phyloP scores from a whole-genome alignment of 2,888 invertebrate genomes.

The Cryptophagus acutangulus region DNA sequence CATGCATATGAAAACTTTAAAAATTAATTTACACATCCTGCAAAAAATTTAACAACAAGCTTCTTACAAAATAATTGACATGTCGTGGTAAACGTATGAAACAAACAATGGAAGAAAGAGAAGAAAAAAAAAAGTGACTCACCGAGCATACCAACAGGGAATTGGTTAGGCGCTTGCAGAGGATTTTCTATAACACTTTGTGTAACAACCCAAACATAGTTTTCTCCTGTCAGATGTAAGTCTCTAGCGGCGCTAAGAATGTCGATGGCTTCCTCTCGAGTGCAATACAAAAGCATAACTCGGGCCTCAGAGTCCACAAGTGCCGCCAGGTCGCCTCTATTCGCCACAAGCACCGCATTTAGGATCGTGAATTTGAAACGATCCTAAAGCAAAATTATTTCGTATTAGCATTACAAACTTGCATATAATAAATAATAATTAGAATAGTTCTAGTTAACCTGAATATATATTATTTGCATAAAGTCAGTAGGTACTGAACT shows the following conservation, averaged over 20 bases:
- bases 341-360: conserved; percentile 78
- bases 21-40: too few species aligned
- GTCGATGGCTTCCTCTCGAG: conserved; percentile 78
- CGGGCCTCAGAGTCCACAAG: conserved; percentile 85
- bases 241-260: conserved; percentile 74
- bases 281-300: conserved; percentile 88
- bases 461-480: too few species aligned
- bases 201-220: conserved; percentile 95
- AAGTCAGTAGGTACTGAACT: too few species aligned
- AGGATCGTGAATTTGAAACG: conserved; percentile 77
- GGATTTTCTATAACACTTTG: conserved; percentile 87
- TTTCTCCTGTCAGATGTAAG: conserved; percentile 78
- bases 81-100: too few species aligned
- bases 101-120: too few species aligned
- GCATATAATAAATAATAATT: too few species aligned
- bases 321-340: conserved; percentile 71
- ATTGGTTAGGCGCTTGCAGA: conserved; percentile 68
- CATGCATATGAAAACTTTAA: too few species aligned
- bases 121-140: too few species aligned
- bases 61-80: too few species aligned
- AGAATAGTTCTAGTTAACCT: too few species aligned
- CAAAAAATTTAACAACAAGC: too few species aligned
- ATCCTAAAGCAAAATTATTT: conserved; percentile 49
- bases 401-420: too few species aligned
- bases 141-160: conserved; percentile 91